Conservation (phyloP, 2,797 vertebrate genomes). For the Bufotes viridis region DNA sequence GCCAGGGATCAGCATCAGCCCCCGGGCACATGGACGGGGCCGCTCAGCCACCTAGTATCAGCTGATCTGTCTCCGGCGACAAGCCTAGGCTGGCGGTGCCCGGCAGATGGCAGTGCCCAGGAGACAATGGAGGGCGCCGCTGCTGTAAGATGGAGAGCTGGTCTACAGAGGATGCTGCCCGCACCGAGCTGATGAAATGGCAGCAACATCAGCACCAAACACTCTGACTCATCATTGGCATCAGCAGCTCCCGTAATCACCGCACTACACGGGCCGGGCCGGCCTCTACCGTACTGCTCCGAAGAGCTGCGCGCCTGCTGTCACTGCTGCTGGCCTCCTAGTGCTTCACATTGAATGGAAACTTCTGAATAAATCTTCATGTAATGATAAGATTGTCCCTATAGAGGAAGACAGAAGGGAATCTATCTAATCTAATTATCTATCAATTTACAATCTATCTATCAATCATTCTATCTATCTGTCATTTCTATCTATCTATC, state of each 20-base stretch:
- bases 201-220: constrained; percentile 85
- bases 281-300: constrained; percentile 58
- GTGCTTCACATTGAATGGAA: no score
- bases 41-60: neutral
- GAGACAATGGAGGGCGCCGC: neutral
- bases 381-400: no score
- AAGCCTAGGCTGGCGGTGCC: neutral
- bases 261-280: constrained; percentile 67
- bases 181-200: constrained; percentile 84
- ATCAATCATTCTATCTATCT: no score
- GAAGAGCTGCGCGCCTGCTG: constrained; percentile 43
- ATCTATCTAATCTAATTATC: no score
- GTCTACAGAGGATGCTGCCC: constrained; percentile 63
- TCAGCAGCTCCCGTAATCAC: constrained; percentile 82
- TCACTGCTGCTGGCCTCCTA: no score
- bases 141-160: constrained; percentile 66
- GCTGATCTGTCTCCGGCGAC: neutral
- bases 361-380: no score
- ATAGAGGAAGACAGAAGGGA: no score
- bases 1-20: constrained; percentile 4
- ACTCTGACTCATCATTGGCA: constrained; percentile 90
- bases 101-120: no score
- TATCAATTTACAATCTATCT: no score
- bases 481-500: no score
- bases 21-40: neutral